These are phyloP conservation scores for Acronicta psi DNA, from an alignment of 2,888 invertebrate genomes.

Conservation along the genomic window DNA sequence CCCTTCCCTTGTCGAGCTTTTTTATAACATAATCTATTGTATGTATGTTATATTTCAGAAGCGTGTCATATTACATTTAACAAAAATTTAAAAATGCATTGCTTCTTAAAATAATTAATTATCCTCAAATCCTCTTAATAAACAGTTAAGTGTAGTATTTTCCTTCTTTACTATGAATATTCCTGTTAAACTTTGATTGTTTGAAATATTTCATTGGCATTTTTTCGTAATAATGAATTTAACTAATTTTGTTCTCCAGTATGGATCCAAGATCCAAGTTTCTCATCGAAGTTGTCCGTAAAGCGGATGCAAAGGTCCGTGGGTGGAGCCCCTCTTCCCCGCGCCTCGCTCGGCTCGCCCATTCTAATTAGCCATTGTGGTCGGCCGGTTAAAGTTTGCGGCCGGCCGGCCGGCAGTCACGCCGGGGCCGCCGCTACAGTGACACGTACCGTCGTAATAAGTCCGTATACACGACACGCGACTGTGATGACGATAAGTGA, in stretches of 20 bases:
- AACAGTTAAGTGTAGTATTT: slow-evolving; percentile 7
- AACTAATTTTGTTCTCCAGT: slow-evolving; percentile 44
- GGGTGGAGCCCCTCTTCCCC: slow-evolving; percentile 81
- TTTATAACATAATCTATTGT: slow-evolving; percentile 54
- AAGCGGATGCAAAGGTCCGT: slow-evolving; percentile 87
- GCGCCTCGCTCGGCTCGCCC: slow-evolving; percentile 78
- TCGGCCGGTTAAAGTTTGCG: slow-evolving; percentile 82
- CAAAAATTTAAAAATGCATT: slow-evolving; percentile 10
- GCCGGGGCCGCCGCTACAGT: slow-evolving; percentile 73
- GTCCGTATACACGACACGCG: slow-evolving; percentile 69
- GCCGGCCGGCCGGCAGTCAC: slow-evolving; percentile 83
- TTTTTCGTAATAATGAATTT: not conserved
- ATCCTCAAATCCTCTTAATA: not conserved
- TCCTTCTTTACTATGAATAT: not conserved
- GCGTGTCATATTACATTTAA: slow-evolving; percentile 29
- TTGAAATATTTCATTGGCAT: no score
- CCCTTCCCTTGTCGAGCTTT: slow-evolving; percentile 71
- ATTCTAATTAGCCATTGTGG: slow-evolving; percentile 89
- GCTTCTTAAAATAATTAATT: not conserved
- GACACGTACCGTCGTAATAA: slow-evolving; percentile 68
- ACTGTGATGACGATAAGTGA: slow-evolving; percentile 85
- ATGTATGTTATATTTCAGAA: slow-evolving; percentile 38
- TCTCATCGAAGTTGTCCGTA: slow-evolving; percentile 77
- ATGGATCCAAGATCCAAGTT: slow-evolving; percentile 71
- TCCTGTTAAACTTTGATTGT: not conserved